These are phyloP conservation scores for Drosophila littoralis DNA, from an alignment of 1,140 invertebrate species.

Conservation along the genomic window DNA sequence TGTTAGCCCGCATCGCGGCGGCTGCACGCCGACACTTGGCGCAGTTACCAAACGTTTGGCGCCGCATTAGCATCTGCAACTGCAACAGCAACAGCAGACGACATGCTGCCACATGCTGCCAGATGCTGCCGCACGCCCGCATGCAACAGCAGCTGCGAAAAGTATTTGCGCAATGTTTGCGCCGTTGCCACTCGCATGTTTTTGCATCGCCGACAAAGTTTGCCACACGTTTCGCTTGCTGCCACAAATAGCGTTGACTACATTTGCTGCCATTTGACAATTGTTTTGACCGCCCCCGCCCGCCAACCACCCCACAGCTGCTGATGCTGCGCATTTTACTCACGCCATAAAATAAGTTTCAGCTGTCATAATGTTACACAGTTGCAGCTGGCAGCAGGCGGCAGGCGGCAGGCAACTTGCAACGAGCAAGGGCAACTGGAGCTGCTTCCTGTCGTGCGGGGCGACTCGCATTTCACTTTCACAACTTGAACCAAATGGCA, in stretches of 20 bases:
- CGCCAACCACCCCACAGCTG: neutral
- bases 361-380: conserved; percentile 46
- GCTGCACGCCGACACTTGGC: neutral
- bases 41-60: conserved; percentile 19
- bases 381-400: conserved; percentile 22
- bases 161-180: conserved; percentile 46
- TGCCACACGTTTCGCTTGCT: conserved; percentile 17
- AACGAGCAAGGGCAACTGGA: neutral
- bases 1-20: conserved; percentile 36
- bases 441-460: conserved; percentile 2
- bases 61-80: conserved; percentile 12
- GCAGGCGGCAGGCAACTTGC: neutral
- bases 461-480: conserved; percentile 67
- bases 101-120: conserved; percentile 13
- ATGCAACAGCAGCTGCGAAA: conserved; percentile 9
- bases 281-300: conserved; percentile 24
- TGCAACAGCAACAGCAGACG: neutral
- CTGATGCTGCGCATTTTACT: conserved; percentile 28
- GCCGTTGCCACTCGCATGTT: conserved; percentile 34
- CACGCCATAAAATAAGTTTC: conserved; percentile 45
- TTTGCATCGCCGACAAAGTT: conserved; percentile 38
- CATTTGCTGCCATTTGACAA: conserved; percentile 21
- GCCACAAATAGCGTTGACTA: conserved; percentile 14
- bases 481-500: conserved; percentile 59
- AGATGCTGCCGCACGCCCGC: conserved; percentile 1